Conservation (phyloP, 2,888 invertebrate genomes). For the Apomyelois bistriatella region DNA sequence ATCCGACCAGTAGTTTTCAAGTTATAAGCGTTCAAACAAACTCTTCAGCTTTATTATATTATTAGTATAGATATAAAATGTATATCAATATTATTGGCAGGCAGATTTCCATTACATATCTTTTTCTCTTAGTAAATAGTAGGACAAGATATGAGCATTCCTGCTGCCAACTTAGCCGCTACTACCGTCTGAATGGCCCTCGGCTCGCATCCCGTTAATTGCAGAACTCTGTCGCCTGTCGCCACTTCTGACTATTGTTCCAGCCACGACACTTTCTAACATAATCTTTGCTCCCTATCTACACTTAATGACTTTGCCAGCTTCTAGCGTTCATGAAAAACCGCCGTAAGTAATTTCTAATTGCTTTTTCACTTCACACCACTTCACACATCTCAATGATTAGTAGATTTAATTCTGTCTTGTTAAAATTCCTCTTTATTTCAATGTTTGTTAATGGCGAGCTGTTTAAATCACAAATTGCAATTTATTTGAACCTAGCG, state of each 20-base stretch:
- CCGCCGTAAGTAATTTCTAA: conserved; percentile 1
- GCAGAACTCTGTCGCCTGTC: conserved; percentile 47
- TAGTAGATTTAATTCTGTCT: conserved; percentile 12
- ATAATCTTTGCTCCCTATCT: conserved; percentile 58
- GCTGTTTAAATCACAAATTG: background rate
- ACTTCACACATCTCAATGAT: conserved; percentile 5
- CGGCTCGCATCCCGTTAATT: conserved; percentile 38
- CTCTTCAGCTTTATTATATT: no score
- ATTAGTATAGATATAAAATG: no score
- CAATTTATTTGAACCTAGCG: background rate
- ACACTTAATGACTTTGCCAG: conserved; percentile 48
- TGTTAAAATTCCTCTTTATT: conserved; percentile 5
- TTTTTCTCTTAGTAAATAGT: background rate
- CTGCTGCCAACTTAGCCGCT: conserved; percentile 1
- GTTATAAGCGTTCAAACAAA: no score
- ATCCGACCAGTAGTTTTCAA: no score
- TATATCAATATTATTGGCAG: no score
- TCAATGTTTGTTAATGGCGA: background rate
- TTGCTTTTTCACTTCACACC: conserved; percentile 1
- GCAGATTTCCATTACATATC: no score
- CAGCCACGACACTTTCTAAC: conserved; percentile 67
- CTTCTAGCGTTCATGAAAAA: conserved; percentile 31
- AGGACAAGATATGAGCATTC: background rate
- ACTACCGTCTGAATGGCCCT: conserved; percentile 6
- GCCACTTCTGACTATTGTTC: conserved; percentile 60